Evolutionary conservation across 2,113 vertebrate genomes (phyloP), one percentile per base, ranked within the genome.

Genomic region (Machaerirhynchus nigripectus): DNA sequence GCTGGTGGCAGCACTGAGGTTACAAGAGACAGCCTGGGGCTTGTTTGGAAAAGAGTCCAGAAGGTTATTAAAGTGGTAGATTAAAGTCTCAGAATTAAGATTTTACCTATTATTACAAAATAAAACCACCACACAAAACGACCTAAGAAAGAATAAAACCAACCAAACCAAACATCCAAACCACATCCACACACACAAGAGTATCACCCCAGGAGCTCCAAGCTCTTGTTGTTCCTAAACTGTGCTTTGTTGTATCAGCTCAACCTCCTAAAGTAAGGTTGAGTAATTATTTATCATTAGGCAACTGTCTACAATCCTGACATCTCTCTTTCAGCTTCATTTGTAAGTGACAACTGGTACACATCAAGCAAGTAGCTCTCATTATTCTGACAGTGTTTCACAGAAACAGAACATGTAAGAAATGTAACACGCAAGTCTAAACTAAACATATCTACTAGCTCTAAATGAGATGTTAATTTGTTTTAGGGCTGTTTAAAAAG

Each of bases 251-350:
- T 63, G 20, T 70, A 78, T 60, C 47, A 84, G 71, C 86, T 75
- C 69, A 44, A n/a, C 64, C 44, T 88, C 64, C 59, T 80, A 56
- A 30, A 84, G 28, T 64, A 56, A 88, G 67, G 68, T 5, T 87
- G 65, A 87, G 73, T 71, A 63, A 94, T 71, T 89, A 74, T 78
- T 95, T 63, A 75, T 59, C 81, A 60, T 91, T 68, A 93, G 76
- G 78, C 68, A 52, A 86, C 76, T 84, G 60, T 33, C 73, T 87
- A 56, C 80, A 78, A 40, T 23, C 44, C 76, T 68, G 68, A 86
- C 47, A 87, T 67, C 52, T 80, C 68, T 44, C 56, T 67, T 39
- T 63, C 44, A 42, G 70, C 73, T 93, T 84, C 56, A 78, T 68
- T 90, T 84, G 35, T 47, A 47, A 37, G 71, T 52, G 71, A 84